Evolutionary conservation across 2,113 vertebrate species (phyloP).

Genomic region (Microtus pennsylvanicus): DNA sequence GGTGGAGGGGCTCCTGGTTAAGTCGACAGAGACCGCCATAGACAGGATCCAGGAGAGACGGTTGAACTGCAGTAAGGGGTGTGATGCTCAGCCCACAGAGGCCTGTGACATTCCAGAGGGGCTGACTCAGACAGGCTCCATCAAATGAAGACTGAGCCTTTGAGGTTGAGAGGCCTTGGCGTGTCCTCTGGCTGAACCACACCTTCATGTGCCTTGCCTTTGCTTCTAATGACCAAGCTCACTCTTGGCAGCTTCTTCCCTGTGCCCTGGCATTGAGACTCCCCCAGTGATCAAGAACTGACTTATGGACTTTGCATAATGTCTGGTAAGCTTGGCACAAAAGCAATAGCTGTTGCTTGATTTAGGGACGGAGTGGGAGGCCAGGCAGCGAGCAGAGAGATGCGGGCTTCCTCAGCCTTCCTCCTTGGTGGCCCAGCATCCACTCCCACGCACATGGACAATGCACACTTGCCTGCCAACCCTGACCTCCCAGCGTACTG

Average conservation of each 20-base stretch:
- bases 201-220: background rate
- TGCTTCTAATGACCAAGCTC: background rate
- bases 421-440: fast-evolving
- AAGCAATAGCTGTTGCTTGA: background rate
- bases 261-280: background rate
- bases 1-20: background rate
- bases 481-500: background rate
- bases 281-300: background rate
- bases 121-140: background rate
- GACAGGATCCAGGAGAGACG: background rate
- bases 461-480: background rate
- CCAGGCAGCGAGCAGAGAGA: background rate
- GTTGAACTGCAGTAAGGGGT: background rate
- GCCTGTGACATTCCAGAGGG: background rate
- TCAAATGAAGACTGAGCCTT: background rate
- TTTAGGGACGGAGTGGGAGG: background rate
- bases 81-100: background rate
- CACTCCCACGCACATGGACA: background rate
- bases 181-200: background rate
- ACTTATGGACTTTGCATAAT: background rate
- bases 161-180: background rate
- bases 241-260: background rate
- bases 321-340: background rate
- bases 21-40: background rate
- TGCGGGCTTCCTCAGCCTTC: background rate